A percentile compares a stretch with the other conserved stretches of the same genome.
Conservation (phyloP, 1,140 invertebrate species). For the Armadillidium nasatum region DNA sequence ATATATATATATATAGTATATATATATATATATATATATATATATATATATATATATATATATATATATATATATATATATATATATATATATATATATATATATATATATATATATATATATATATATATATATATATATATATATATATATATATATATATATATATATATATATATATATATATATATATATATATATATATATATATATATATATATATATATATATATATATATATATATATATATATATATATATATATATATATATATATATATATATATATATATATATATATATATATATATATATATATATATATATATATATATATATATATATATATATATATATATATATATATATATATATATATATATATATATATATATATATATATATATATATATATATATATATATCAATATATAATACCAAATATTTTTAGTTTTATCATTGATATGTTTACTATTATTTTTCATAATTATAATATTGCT, state of each 20-base stretch:
- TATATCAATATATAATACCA: neutral
- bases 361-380: neutral
- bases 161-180: neutral
- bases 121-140: conserved; percentile 10
- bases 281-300: neutral
- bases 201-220: conserved; percentile 13
- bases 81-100: conserved; percentile 15
- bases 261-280: conserved; percentile 10
- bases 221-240: conserved; percentile 11
- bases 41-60: conserved; percentile 4
- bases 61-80: conserved; percentile 10
- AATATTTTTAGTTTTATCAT: too few relatives aligned
- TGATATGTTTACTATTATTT: too few relatives aligned
- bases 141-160: conserved; percentile 6
- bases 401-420: neutral
- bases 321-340: conserved; percentile 1
- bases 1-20: neutral
- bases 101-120: conserved; percentile 14
- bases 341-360: neutral
- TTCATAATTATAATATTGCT: too few relatives aligned
- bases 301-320: neutral
- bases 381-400: neutral
- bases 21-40: too few relatives aligned
- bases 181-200: neutral
- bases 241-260: conserved; percentile 15